Conservation (phyloP, 2,888 invertebrate genomes). For the Octodonta nipae region DNA sequence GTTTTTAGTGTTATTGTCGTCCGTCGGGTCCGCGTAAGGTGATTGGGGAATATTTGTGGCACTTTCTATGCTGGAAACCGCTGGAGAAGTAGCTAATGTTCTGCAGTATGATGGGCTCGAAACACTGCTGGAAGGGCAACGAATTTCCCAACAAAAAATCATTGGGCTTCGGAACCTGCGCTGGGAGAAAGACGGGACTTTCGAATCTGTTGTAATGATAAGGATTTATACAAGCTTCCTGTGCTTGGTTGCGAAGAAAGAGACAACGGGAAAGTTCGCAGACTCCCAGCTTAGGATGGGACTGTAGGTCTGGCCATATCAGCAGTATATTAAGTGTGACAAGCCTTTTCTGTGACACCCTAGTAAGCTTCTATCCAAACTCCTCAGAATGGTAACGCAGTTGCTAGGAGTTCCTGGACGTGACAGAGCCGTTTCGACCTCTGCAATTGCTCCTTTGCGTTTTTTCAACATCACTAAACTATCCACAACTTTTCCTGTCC, state of each 20-base stretch:
- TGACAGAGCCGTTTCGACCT: slow-evolving; percentile 77
- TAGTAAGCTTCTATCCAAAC: slow-evolving; percentile 50
- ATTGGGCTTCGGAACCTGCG: slow-evolving; percentile 90
- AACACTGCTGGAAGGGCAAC: too few relatives aligned
- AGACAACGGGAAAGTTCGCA: slow-evolving; percentile 86
- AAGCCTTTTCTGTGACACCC: slow-evolving; percentile 91
- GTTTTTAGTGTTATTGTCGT: too few relatives aligned
- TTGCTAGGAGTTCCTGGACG: slow-evolving; percentile 87
- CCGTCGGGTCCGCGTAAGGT: too few relatives aligned
- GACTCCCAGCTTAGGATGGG: slow-evolving; percentile 91
- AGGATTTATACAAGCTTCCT: slow-evolving; percentile 97
- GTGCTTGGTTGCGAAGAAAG: slow-evolving; percentile 80
- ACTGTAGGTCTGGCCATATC: slow-evolving; percentile 98
- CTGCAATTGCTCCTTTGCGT: slow-evolving; percentile 87
- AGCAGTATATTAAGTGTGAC: slow-evolving; percentile 97
- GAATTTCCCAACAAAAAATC: slow-evolving; percentile 85
- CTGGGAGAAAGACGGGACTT: slow-evolving; percentile 89
- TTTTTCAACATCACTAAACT: slow-evolving; percentile 88
- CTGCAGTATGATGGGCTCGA: too few relatives aligned
- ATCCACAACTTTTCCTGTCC: slow-evolving; percentile 95
- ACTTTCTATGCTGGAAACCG: too few relatives aligned
- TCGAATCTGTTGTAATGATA: slow-evolving; percentile 95
- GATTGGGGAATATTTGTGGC: too few relatives aligned
- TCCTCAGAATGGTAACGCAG: slow-evolving; percentile 92
- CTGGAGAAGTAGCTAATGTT: too few relatives aligned